Percentiles rank a stretch among this genome's conserved stretches.
Evolutionary conservation across 2,888 invertebrate species (phyloP).

Genomic region (Alentia gelatinosa): DNA sequence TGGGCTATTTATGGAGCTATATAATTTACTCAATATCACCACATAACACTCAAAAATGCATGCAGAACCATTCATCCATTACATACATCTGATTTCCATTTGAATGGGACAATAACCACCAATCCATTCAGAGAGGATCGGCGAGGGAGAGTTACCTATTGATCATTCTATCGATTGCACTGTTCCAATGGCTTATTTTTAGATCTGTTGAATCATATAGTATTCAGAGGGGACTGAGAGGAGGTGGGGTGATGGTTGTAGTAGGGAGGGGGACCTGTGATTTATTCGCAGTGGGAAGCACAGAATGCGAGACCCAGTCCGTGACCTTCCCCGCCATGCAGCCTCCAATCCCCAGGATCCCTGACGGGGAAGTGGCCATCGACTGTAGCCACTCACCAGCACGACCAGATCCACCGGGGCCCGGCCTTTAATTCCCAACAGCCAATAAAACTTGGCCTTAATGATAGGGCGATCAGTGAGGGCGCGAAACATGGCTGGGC

Average conservation of each 20-base stretch:
- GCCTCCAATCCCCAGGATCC: no score
- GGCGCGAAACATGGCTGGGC: not conserved
- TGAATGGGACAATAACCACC: no score
- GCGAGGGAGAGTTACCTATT: no score
- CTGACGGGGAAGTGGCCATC: not conserved
- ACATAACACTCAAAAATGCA: no score
- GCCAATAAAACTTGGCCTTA: constrained; percentile 34
- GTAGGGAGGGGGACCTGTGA: no score
- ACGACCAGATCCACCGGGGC: not conserved
- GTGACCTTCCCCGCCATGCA: not conserved
- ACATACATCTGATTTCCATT: no score
- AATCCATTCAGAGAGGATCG: no score
- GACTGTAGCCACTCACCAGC: not conserved
- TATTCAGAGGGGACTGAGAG: not conserved
- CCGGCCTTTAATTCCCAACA: not conserved
- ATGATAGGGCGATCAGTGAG: not conserved
- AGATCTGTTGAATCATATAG: not conserved
- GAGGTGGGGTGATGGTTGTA: no score
- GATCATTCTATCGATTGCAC: not conserved
- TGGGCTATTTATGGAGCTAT: no score
- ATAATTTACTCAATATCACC: no score
- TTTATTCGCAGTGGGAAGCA: not conserved
- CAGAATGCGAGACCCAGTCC: no score
- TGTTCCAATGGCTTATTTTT: not conserved
- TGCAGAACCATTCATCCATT: no score